Conservation (phyloP, 2,113 vertebrate species). For the Serilophus lunatus region DNA sequence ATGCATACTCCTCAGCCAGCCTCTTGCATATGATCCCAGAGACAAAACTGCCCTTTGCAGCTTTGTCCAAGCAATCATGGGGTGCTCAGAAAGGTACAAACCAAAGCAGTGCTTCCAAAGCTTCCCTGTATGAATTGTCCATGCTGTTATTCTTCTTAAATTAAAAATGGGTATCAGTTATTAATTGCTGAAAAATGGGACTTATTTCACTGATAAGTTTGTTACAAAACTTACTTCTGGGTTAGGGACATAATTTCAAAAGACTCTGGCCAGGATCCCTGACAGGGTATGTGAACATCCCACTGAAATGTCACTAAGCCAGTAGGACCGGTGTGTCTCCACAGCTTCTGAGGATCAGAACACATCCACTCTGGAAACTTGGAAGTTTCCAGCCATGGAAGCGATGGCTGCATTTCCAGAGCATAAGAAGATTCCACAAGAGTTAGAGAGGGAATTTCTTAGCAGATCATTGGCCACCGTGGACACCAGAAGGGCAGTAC, state of each 20-base stretch:
- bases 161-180: not conserved
- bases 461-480: not conserved
- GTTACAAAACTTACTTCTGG: not conserved
- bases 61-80: not conserved
- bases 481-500: not conserved
- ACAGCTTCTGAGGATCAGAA: not conserved
- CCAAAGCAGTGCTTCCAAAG: not conserved
- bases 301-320: not conserved
- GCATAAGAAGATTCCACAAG: not conserved
- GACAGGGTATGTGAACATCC: not conserved
- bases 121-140: not conserved
- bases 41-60: not conserved
- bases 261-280: not conserved
- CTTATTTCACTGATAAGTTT: not conserved
- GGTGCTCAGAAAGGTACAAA: not conserved
- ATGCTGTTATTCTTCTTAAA: not conserved
- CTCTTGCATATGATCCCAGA: not conserved
- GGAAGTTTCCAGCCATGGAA: too few species aligned
- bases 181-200: not conserved
- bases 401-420: not conserved
- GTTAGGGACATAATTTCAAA: not conserved
- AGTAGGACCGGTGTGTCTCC: not conserved
- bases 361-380: not conserved
- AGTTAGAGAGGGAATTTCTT: not conserved
- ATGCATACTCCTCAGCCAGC: rapidly evolving